Evolutionary conservation across 2,888 invertebrate species (phyloP), one percentile per base, ranked within the genome.

Genomic region (Drosophila meridiana): DNA sequence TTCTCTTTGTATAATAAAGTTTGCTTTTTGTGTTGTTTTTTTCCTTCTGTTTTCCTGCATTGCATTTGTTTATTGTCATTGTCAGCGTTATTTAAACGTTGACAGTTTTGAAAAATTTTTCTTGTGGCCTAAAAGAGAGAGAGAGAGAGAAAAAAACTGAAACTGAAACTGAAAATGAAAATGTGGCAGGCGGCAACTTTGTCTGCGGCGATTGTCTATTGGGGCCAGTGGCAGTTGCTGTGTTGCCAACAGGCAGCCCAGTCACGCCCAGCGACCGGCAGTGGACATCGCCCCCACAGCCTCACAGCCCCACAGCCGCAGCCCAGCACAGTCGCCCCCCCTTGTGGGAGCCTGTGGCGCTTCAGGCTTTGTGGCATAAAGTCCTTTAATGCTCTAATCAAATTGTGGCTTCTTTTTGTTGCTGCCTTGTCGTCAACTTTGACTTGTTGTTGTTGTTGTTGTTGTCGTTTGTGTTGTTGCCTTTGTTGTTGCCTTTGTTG

Each of bases 321-420:
- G 36, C 8, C 30, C n/a, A 13, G 52, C 59, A n/a, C 26, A 5
- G 26, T 11, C 45, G 45, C 26, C n/a, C 52, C 71, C 67, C 61
- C 58, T 55, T 61, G 57, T 38, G 77, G 77, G 61, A 53, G 78
- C 78, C 78, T 75, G 78, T 73, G 79, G 77, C 83, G 87, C 86
- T 83, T 76, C 73, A 60, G 86, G 87, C 87, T 83, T 87, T 85
- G 83, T 82, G 82, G 78, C 82, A 77, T 78, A 87, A 88, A 87
- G 88, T 84, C 88, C 76, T 86, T 87, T 87, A 87, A 88, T 88
- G 84, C 87, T 88, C 84, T 87, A 87, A 87, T 87, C 88, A 87
- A 87, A 87, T 87, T 87, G 88, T 88, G 88, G 87, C 83, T 87
- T 87, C 88, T 87, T 81, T 86, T 84, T 81, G 78, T 71, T 71